These are phyloP conservation scores for Lophotis ruficrista DNA, from an alignment of 2,113 vertebrate genomes.

Conservation along the genomic window DNA sequence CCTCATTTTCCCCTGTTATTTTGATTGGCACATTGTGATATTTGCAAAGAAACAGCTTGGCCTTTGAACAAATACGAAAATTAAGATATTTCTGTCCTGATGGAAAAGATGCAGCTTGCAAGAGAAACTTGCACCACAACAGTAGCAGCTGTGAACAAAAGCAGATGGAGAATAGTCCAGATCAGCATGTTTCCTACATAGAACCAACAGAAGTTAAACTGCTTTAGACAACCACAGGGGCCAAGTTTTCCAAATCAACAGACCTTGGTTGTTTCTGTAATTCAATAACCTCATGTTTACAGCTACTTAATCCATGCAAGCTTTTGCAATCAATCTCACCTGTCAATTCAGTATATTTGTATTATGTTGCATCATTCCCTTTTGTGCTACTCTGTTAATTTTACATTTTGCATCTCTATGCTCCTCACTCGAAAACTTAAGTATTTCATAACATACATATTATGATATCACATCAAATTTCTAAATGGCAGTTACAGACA, in stretches of 20 bases:
- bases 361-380: background rate
- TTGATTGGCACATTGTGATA: background rate
- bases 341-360: background rate
- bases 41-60: background rate
- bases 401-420: background rate
- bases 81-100: background rate
- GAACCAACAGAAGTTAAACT: background rate
- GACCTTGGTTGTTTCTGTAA: background rate
- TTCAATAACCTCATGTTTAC: background rate
- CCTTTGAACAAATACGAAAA: background rate
- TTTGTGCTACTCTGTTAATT: background rate
- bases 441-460: background rate
- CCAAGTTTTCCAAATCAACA: background rate
- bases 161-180: background rate
- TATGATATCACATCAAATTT: accelerated
- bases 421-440: background rate
- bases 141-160: conserved; percentile 15
- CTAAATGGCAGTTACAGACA: background rate
- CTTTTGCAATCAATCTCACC: background rate
- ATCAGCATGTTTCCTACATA: background rate
- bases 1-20: background rate
- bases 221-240: background rate
- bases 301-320: background rate
- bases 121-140: background rate
- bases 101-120: background rate